phyloP scores from a whole-genome alignment of 2,888 invertebrate species.

The Mystacides longicornis region DNA sequence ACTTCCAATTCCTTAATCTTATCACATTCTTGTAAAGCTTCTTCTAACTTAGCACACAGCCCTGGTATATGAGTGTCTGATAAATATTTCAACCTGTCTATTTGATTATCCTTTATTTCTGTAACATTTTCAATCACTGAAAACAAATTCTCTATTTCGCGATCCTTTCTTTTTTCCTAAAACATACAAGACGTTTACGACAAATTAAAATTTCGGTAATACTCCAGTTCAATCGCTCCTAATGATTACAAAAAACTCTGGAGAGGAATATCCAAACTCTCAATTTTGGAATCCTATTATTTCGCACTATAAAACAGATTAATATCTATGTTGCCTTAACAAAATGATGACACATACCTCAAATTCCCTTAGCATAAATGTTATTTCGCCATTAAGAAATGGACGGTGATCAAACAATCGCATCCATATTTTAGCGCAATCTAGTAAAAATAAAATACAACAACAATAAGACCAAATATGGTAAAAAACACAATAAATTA shows the following conservation, averaged over 20 bases:
- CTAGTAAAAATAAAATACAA: too few species aligned
- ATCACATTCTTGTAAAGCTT: slow-evolving; percentile 56
- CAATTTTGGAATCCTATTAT: too few species aligned
- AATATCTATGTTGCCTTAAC: not conserved
- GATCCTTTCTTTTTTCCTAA: slow-evolving; percentile 69
- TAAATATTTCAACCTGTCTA: slow-evolving; percentile 58
- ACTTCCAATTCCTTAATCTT: slow-evolving; percentile 54
- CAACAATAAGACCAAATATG: slow-evolving; percentile 7
- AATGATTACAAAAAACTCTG: too few species aligned
- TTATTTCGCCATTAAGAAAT: slow-evolving; percentile 80
- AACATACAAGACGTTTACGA: too few species aligned
- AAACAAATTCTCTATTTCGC: slow-evolving; percentile 74
- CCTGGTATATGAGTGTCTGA: slow-evolving; percentile 55
- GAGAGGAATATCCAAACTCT: too few species aligned
- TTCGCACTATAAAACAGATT: not conserved
- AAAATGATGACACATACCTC: slow-evolving; percentile 49
- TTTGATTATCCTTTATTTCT: slow-evolving; percentile 67
- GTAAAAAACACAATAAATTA: not conserved
- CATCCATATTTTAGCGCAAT: slow-evolving; percentile 74
- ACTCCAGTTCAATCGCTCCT: too few species aligned
- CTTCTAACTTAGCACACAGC: slow-evolving; percentile 56
- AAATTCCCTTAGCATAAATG: slow-evolving; percentile 75
- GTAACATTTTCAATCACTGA: slow-evolving; percentile 67
- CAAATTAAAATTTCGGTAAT: slow-evolving; percentile 2
- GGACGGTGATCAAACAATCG: slow-evolving; percentile 82